A percentile compares a stretch with the other conserved stretches of the same genome.
Evolutionary conservation across 2,888 invertebrate genomes (phyloP).

Genomic region (Phania funesta): DNA sequence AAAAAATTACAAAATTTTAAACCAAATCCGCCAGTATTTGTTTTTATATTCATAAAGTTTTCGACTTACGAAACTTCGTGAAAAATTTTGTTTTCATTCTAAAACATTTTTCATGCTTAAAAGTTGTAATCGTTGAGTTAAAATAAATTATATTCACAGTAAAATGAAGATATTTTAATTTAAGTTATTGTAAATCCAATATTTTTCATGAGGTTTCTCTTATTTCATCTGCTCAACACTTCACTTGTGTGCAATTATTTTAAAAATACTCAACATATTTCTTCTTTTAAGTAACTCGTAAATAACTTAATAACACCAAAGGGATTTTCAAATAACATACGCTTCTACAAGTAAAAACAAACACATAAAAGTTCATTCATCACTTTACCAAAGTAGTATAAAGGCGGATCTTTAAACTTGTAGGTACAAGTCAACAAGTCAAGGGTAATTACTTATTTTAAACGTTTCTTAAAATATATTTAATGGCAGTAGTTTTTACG

Average conservation of each 20-base stretch:
- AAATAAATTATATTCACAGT: too few species aligned
- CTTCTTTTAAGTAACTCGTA: slow-evolving; percentile 79
- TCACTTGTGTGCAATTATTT: slow-evolving; percentile 66
- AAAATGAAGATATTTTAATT: too few species aligned
- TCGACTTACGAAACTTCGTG: too few species aligned
- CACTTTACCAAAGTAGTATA: slow-evolving; percentile 7
- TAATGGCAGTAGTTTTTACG: slow-evolving; percentile 19
- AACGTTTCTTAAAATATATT: slow-evolving; percentile 57
- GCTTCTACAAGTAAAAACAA: slow-evolving; percentile 1
- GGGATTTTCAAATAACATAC: too few species aligned
- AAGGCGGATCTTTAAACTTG: not conserved
- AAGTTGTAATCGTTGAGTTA: too few species aligned
- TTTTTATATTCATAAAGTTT: too few species aligned
- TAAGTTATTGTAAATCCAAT: too few species aligned
- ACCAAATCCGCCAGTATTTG: too few species aligned
- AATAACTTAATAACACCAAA: too few species aligned
- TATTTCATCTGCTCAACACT: slow-evolving; percentile 53
- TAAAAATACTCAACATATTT: slow-evolving; percentile 78
- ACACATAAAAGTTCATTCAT: slow-evolving; percentile 4
- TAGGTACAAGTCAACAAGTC: slow-evolving; percentile 63
- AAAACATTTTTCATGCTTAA: too few species aligned
- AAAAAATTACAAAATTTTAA: too few species aligned
- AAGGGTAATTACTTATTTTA: slow-evolving; percentile 66
- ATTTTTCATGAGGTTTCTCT: not conserved
- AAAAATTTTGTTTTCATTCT: too few species aligned